phyloP scores from a whole-genome alignment of 2,797 vertebrate genomes.

The Sebastes itinus region DNA sequence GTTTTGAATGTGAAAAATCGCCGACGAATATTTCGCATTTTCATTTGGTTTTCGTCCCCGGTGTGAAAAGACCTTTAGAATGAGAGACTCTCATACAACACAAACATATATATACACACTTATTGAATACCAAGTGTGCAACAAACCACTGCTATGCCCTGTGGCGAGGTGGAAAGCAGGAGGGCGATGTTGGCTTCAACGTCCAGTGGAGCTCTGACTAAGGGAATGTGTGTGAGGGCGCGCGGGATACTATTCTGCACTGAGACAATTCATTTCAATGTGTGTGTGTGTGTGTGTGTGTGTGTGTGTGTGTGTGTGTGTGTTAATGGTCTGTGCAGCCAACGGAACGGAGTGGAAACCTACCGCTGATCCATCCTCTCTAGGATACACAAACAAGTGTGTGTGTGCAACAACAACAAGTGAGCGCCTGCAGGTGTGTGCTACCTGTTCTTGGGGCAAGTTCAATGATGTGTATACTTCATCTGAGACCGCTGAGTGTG shows the following conservation, averaged over 20 bases:
- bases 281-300: conserved; percentile 28
- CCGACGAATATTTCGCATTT: no score
- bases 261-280: conserved; percentile 42
- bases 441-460: conserved; percentile 6
- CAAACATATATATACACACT: not conserved
- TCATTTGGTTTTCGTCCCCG: no score
- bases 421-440: conserved; percentile 22
- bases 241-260: not conserved
- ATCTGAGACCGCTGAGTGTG: conserved; percentile 4
- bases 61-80: not conserved
- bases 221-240: conserved; percentile 15
- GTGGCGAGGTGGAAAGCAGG: conserved; percentile 26
- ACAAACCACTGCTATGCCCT: conserved; percentile 11
- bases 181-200: conserved; percentile 28
- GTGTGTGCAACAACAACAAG: conserved; percentile 3
- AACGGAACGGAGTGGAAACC: conserved; percentile 56
- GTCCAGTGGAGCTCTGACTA: conserved; percentile 35
- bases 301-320: conserved; percentile 7
- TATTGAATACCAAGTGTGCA: not conserved
- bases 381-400: conserved; percentile 27
- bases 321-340: conserved; percentile 55
- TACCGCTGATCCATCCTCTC: conserved; percentile 41
- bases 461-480: conserved; percentile 27
- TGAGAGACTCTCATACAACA: not conserved
- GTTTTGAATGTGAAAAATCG: no score